phyloP scores from a whole-genome alignment of 1,140 invertebrate genomes.

The Zaprionus vittiger region DNA sequence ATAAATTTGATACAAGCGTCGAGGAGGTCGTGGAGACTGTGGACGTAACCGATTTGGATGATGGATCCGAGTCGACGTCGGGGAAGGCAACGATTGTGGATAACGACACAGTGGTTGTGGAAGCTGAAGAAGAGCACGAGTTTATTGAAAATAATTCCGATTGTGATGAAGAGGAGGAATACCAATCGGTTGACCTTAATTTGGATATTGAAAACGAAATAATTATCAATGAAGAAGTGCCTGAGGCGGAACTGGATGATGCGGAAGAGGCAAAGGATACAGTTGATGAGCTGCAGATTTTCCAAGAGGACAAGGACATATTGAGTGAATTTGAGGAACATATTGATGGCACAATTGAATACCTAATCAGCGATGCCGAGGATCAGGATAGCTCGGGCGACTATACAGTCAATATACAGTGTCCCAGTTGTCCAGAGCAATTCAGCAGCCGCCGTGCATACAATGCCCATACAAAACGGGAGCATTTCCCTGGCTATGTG shows the following conservation, averaged over 20 bases:
- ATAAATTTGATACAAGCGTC: slow-evolving; percentile 49
- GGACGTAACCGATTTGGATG: slow-evolving; percentile 33
- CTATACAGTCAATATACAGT: slow-evolving; percentile 67
- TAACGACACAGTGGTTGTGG: slow-evolving; percentile 1
- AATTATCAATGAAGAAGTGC: slow-evolving; percentile 63
- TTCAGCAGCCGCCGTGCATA: slow-evolving; percentile 68
- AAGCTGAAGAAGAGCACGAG: slow-evolving; percentile 38
- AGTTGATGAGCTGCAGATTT: slow-evolving; percentile 39
- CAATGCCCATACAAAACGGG: slow-evolving; percentile 73
- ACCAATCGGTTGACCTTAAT: slow-evolving; percentile 59
- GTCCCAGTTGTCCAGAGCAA: slow-evolving; percentile 71
- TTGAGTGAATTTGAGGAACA: slow-evolving; percentile 69
- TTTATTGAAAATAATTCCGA: slow-evolving; percentile 44
- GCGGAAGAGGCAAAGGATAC: slow-evolving; percentile 16
- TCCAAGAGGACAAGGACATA: slow-evolving; percentile 57
- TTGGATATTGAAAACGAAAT: slow-evolving; percentile 73
- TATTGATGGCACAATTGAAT: slow-evolving; percentile 69
- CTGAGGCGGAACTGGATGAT: slow-evolving; percentile 40
- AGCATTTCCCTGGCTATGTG: slow-evolving; percentile 73
- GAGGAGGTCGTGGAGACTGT: slow-evolving; percentile 32
- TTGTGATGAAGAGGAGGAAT: slow-evolving; percentile 42
- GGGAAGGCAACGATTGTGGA: slow-evolving; percentile 39
- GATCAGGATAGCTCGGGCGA: slow-evolving; percentile 69
- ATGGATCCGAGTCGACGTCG: slow-evolving; percentile 12
- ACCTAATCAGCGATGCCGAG: slow-evolving; percentile 64